Conservation (phyloP, 2,113 vertebrate genomes). For the Mus pahari region DNA sequence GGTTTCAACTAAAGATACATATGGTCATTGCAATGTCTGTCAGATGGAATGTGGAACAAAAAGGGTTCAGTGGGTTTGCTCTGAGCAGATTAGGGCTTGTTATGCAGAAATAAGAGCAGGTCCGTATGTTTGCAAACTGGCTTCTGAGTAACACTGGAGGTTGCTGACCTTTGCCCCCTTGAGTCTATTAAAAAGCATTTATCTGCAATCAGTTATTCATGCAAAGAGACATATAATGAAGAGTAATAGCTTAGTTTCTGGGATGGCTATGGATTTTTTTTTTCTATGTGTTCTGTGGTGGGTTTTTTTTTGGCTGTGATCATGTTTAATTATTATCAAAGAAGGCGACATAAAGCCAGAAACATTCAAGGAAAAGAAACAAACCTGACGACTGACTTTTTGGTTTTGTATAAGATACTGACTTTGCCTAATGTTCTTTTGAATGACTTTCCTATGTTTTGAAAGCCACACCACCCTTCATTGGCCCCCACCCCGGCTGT, state of each 20-base stretch:
- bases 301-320: neutral
- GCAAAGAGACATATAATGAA: neutral
- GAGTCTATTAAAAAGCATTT: constrained; percentile 37
- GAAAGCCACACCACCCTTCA: neutral
- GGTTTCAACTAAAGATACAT: constrained; percentile 75
- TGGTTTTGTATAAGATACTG: neutral
- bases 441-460: neutral
- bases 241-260: neutral
- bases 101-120: neutral
- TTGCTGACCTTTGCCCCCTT: neutral
- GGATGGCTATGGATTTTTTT: neutral
- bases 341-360: neutral
- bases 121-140: neutral
- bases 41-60: constrained; percentile 50
- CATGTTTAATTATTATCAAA: neutral
- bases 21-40: constrained; percentile 76
- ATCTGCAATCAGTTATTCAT: neutral
- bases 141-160: neutral
- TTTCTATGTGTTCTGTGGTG: neutral
- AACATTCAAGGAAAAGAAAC: constrained; percentile 15
- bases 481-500: neutral
- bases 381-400: neutral
- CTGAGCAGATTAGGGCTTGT: constrained; percentile 38
- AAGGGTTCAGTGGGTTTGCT: constrained; percentile 10
- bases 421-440: neutral